Base-by-base conservation (phyloP, 2,888 invertebrate species). In the Cylloceria caligata region DNA sequence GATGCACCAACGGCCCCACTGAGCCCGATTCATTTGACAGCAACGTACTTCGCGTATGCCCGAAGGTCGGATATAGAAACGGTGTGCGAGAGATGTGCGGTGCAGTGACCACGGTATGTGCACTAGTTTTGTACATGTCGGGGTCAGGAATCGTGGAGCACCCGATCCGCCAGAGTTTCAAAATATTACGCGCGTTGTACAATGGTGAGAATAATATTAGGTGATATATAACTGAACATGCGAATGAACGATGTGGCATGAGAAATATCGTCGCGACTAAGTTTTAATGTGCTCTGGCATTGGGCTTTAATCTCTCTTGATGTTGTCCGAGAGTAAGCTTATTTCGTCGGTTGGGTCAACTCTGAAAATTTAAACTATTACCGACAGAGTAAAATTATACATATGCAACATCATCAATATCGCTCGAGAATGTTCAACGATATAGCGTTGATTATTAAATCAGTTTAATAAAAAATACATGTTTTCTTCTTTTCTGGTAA, bases 21-120 rank as follows among this genome's bases (percentile, higher is more conserved):
- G 74, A 69, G 83, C 76, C 73, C 76, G 83, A 85, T 86, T 83
- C 81, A 85, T 85, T 80, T 81, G 78, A 73, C 80, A 68, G 69
- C 76, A 80, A 76, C 67, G 69, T 79, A 68, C 65, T 65, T 49
- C 74, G 16, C 74, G 74, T 62, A 13, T 62, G 47, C 65, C 34
- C 30, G 65, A 75, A 73, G 55, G 65, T 65, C 30, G 42, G n/a
- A 21, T 11, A 2, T 24, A 39, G 64, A 21, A 60, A 42, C 71
- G 45, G 27, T 71, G 47, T 62, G 75, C 3, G 65, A 57, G 47
- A 76, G 75, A 45, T 55, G 55, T 55, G 45, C 55, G 42, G 36
- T 60, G 16, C 57, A 60, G 21, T 30, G 57, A 42, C 27, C 57
- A 45, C 69, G n/a, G 55, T 57, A 68, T 62, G 60, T 24, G 68